Percentiles rank a stretch among this genome's conserved stretches.
Conservation (phyloP, 2,113 vertebrate genomes). For the Cygnus buccinator region DNA sequence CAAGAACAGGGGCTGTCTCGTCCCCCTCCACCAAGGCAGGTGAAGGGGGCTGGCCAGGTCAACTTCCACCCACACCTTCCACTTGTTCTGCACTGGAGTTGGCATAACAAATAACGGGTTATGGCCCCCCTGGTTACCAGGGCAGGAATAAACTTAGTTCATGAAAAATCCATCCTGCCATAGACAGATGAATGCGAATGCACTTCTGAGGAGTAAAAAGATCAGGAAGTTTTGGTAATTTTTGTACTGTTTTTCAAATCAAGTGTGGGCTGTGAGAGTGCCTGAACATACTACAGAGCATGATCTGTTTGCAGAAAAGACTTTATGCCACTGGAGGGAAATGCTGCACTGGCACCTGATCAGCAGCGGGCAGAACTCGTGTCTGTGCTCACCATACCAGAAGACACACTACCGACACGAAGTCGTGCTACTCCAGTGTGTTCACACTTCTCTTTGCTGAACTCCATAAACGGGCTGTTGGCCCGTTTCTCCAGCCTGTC, state of each 20-base stretch:
- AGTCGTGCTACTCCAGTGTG: too few relatives aligned
- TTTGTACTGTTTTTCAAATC: background rate
- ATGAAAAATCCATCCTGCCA: background rate
- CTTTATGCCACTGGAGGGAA: background rate
- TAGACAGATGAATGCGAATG: background rate
- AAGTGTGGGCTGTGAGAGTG: background rate
- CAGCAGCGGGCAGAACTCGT: background rate
- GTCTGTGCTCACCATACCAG: too few relatives aligned
- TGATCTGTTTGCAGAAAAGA: too few relatives aligned
- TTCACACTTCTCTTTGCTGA: background rate
- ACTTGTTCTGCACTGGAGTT: background rate
- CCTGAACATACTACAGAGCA: background rate
- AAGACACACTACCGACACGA: too few relatives aligned
- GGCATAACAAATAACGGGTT: background rate
- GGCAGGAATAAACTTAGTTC: background rate
- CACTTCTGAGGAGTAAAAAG: too few relatives aligned
- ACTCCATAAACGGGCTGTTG: background rate
- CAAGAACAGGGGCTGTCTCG: accelerated
- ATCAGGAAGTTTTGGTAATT: background rate
- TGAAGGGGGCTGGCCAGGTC: too few relatives aligned
- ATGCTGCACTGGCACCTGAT: too few relatives aligned
- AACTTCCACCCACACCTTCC: accelerated
- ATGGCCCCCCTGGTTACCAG: background rate
- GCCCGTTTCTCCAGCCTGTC: background rate
- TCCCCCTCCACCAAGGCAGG: background rate